phyloP scores from a whole-genome alignment of 1,140 invertebrate genomes.

The Papilio glaucus region DNA sequence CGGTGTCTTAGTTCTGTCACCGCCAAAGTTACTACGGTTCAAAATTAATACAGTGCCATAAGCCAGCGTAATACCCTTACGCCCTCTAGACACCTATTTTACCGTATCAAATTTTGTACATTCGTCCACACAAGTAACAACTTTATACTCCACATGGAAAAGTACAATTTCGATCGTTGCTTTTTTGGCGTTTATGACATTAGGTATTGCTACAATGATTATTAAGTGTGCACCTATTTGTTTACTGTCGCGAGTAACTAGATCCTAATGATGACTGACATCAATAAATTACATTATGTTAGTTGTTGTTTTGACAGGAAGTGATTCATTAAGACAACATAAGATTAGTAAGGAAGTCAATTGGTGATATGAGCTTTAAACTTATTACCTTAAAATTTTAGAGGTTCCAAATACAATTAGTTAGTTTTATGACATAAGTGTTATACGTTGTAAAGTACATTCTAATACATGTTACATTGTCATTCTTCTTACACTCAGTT shows the following conservation, averaged over 20 bases:
- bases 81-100: conserved; percentile 74
- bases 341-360: neutral
- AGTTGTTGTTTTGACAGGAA: conserved; percentile 45
- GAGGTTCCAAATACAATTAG: no score
- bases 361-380: neutral
- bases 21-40: conserved; percentile 82
- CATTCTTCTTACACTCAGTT: no score
- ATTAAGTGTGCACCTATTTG: conserved; percentile 81
- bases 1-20: conserved; percentile 82
- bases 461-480: no score
- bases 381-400: no score
- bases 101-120: conserved; percentile 73
- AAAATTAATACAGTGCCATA: conserved; percentile 83
- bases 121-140: conserved; percentile 42
- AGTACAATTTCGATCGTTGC: conserved; percentile 38
- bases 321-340: conserved; percentile 33
- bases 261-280: conserved; percentile 76
- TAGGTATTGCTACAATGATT: conserved; percentile 65
- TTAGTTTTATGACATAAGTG: no score
- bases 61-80: conserved; percentile 78
- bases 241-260: conserved; percentile 77
- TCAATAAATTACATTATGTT: conserved; percentile 64
- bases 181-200: conserved; percentile 48
- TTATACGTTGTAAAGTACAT: no score
- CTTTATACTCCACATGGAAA: conserved; percentile 47